Evolutionary conservation across 2,888 invertebrate species (phyloP).

Genomic region (Lochmaea crataegi): DNA sequence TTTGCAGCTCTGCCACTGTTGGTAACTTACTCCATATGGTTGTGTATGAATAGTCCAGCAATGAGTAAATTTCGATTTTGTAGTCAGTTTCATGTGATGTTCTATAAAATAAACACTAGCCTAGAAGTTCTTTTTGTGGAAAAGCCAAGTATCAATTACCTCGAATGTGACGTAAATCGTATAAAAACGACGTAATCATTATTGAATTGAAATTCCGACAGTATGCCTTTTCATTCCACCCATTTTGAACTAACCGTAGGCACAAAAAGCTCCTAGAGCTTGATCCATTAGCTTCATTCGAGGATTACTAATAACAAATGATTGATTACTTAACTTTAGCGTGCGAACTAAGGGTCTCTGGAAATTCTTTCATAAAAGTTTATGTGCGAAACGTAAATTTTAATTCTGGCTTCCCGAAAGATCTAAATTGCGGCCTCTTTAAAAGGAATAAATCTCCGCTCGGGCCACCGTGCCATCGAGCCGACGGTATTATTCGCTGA

Average conservation of each 20-base stretch:
- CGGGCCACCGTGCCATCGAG: not conserved
- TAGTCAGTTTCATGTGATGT: no score
- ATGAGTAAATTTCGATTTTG: no score
- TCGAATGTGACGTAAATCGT: constrained; percentile 20
- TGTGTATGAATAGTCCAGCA: no score
- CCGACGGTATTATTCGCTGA: constrained; percentile 8
- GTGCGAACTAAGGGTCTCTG: constrained; percentile 46
- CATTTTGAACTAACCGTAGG: constrained; percentile 39
- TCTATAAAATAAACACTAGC: not conserved
- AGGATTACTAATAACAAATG: constrained; percentile 54
- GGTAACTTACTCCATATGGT: no score
- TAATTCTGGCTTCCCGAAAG: constrained; percentile 28
- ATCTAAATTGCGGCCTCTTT: constrained; percentile 30
- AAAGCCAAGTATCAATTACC: constrained; percentile 31
- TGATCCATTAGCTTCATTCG: constrained; percentile 54
- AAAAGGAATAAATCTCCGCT: constrained; percentile 21
- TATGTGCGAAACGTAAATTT: constrained; percentile 31
- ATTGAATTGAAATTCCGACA: constrained; percentile 40
- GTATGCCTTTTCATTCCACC: constrained; percentile 41
- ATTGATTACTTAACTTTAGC: constrained; percentile 50
- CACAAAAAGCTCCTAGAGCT: constrained; percentile 50
- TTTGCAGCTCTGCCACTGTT: no score
- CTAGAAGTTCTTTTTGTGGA: constrained; percentile 25
- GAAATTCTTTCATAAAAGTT: constrained; percentile 44
- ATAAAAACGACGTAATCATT: constrained; percentile 36